These are phyloP conservation scores for Parus major DNA, from an alignment of 2,113 vertebrate genomes.

Conservation along the genomic window DNA sequence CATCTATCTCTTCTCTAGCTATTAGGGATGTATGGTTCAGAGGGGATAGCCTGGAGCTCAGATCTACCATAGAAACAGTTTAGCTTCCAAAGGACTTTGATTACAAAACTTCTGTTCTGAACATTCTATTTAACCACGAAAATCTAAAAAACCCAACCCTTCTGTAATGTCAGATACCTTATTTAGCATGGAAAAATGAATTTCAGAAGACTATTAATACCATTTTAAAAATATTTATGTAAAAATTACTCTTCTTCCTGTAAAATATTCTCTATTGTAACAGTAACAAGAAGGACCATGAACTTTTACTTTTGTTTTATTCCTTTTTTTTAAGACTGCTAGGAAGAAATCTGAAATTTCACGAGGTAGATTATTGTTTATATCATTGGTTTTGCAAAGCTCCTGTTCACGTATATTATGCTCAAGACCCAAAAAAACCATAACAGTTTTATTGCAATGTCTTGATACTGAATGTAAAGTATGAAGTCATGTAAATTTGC, in stretches of 20 bases:
- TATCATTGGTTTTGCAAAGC: background rate
- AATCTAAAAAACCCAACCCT: background rate
- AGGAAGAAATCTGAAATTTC: background rate
- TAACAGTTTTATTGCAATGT: background rate
- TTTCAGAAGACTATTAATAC: background rate
- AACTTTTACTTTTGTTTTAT: background rate
- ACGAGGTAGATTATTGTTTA: background rate
- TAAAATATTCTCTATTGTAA: background rate
- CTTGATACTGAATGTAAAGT: background rate
- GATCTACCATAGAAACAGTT: background rate
- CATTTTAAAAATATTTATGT: background rate
- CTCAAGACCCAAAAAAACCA: background rate
- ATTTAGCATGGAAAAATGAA: background rate
- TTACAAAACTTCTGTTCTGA: background rate
- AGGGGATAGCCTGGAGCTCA: background rate
- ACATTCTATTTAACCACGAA: background rate
- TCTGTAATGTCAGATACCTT: background rate
- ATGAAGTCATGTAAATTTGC: accelerated
- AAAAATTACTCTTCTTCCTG: background rate
- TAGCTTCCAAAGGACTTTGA: background rate
- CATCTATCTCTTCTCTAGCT: background rate
- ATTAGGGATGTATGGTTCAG: background rate
- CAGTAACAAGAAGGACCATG: background rate
- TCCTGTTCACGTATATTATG: background rate
- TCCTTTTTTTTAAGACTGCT: background rate